Evolutionary conservation across 2,888 invertebrate species (phyloP), one percentile per base, ranked within the genome.

Genomic region (Eulithis testata): DNA sequence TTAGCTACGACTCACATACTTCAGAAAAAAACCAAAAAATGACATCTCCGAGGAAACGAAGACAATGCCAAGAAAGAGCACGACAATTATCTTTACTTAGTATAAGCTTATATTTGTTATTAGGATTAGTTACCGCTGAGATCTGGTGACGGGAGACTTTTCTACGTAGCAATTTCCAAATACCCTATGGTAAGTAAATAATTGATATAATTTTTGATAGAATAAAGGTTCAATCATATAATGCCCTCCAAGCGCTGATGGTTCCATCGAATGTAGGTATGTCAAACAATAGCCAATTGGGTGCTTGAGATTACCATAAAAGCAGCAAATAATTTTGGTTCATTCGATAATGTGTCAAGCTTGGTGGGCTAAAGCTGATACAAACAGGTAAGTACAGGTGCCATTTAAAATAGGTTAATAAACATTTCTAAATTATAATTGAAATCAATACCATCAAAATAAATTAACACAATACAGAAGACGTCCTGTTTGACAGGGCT

Each of bases 171-270:
- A 49, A 31, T 31, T 11, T 53, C 57, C 55, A 54, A n/a, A 59
- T 40, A 50, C 45, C 65, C 64, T 64, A 54, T 11, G 55, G 47
- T 53, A 36, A 53, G 50, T 47, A 57, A 64, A 63, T 50, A 49
- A 60, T 44, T 14, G 31, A 51, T 51, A 51, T n/a, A 51, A n/a
- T 11, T 51, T 51, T 31, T n/a, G 6, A 36, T 4, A 50, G 9
- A 47, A 47, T 31, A 6, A 37, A n/a, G 6, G 3, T 40, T 1
- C 40, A 49, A 60, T 57, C 43, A 56, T 11, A 11, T n/a, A 52
- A 12, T 43, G 56, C 68, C 54, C 55, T 53, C 68, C 68, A 65
- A 65, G 65, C 60, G 57, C 45, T 61, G 50, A 58, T 14, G 7
- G 37, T 54, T 60, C 36, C 43, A 47, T 60, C 60, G 53, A 52